These are phyloP conservation scores for Neoniphon sammara DNA, from an alignment of 2,797 vertebrate genomes.

Conservation along the genomic window DNA sequence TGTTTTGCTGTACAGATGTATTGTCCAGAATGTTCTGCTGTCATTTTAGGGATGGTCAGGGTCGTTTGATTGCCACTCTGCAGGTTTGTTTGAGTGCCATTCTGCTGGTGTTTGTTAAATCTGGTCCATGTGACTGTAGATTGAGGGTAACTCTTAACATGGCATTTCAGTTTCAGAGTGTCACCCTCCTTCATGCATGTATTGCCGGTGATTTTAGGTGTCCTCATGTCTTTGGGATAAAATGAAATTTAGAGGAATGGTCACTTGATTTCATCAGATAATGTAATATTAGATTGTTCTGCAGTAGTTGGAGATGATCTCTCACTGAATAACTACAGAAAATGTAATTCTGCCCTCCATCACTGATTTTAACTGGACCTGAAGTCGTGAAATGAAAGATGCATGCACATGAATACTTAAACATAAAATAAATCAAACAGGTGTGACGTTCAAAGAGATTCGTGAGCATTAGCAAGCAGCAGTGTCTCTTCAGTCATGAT, in stretches of 20 bases:
- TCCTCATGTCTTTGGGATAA: conserved; percentile 43
- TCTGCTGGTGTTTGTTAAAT: not conserved
- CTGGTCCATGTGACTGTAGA: conserved; percentile 45
- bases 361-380: too few species aligned
- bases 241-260: too few species aligned
- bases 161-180: conserved; percentile 63
- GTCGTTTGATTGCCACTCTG: not conserved
- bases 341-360: too few species aligned
- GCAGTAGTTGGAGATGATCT: too few species aligned
- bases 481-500: too few species aligned
- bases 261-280: not conserved
- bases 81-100: not conserved
- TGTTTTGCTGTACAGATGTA: conserved; percentile 59
- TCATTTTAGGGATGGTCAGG: conserved; percentile 43
- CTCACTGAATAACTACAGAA: too few species aligned
- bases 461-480: too few species aligned
- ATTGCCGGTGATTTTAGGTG: conserved; percentile 7
- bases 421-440: too few species aligned
- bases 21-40: conserved; percentile 36
- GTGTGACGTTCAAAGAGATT: too few species aligned
- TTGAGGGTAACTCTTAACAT: conserved; percentile 58
- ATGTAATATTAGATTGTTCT: too few species aligned
- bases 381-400: too few species aligned
- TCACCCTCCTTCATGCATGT: conserved; percentile 42
- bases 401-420: too few species aligned